Conservation (phyloP, 1,140 invertebrate species). For the Dermatophagoides farinae region DNA sequence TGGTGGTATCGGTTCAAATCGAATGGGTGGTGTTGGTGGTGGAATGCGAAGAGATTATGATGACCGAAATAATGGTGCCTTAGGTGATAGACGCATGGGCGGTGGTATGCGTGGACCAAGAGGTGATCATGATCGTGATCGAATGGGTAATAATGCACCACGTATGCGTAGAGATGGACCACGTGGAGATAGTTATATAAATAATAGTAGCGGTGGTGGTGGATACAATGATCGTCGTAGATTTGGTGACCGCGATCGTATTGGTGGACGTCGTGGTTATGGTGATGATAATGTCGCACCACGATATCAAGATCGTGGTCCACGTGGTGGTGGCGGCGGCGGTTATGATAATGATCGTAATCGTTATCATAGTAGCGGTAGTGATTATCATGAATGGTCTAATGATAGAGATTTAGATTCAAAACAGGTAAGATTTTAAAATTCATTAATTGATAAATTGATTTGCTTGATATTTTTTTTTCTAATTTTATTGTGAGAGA, state of each 20-base stretch:
- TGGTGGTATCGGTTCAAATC: no score
- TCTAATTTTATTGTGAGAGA: no score
- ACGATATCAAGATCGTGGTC: no score
- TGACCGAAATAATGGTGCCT: constrained; percentile 1
- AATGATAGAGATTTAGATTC: no score
- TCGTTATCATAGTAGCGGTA: no score
- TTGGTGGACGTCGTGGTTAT: not conserved
- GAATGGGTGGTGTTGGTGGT: not conserved
- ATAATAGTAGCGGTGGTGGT: not conserved
- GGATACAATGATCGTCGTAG: not conserved
- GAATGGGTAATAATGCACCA: not conserved
- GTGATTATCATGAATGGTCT: no score
- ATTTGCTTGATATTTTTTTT: no score
- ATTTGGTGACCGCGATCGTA: not conserved
- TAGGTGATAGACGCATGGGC: not conserved
- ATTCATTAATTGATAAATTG: no score
- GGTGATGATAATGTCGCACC: not conserved
- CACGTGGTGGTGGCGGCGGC: no score
- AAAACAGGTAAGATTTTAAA: no score
- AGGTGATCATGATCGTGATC: not conserved
- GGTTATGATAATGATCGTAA: no score
- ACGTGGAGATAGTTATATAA: not conserved
- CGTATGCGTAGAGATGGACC: not conserved
- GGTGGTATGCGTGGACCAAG: not conserved
- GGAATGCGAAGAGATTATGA: not conserved